Evolutionary conservation across 2,797 vertebrate genomes (phyloP).

Genomic region (Neoniphon sammara): DNA sequence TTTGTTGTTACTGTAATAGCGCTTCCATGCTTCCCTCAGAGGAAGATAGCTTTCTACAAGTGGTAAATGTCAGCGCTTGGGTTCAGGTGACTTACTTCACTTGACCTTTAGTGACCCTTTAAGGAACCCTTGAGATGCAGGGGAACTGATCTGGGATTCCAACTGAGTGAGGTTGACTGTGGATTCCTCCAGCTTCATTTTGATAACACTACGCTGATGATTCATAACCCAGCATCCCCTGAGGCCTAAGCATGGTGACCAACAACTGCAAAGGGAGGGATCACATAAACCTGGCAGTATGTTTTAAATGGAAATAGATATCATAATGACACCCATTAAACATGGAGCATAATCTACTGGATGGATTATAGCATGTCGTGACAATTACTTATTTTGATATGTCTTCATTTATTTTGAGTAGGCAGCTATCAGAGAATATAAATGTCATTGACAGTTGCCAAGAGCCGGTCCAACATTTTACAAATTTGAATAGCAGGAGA

Average conservation of each 20-base stretch:
- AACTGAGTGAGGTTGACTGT: constrained; percentile 29
- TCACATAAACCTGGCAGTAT: background rate
- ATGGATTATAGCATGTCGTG: constrained; percentile 30
- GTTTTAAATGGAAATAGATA: constrained; percentile 10
- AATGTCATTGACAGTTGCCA: constrained; percentile 61
- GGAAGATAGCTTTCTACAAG: constrained; percentile 11
- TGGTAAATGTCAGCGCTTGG: constrained; percentile 63
- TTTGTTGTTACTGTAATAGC: constrained; percentile 46
- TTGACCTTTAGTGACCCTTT: constrained; percentile 67
- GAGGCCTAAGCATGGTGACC: constrained; percentile 20
- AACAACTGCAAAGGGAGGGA: constrained; percentile 24
- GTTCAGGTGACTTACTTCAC: constrained; percentile 68
- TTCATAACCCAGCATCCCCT: constrained; percentile 19
- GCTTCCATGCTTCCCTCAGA: constrained; percentile 21
- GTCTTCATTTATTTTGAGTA: constrained; percentile 57
- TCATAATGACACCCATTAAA: constrained; percentile 26
- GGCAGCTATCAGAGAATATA: constrained; percentile 49
- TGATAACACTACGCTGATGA: constrained; percentile 38
- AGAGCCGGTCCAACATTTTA: constrained; percentile 52
- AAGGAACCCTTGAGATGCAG: constrained; percentile 40
- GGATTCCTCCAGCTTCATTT: constrained; percentile 38
- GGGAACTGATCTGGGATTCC: constrained; percentile 24
- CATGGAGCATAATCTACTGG: constrained; percentile 26
- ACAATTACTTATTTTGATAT: constrained; percentile 48
- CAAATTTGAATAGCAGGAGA: constrained; percentile 67